phyloP scores from a whole-genome alignment of 2,888 invertebrate genomes.

The Plebejus argus region DNA sequence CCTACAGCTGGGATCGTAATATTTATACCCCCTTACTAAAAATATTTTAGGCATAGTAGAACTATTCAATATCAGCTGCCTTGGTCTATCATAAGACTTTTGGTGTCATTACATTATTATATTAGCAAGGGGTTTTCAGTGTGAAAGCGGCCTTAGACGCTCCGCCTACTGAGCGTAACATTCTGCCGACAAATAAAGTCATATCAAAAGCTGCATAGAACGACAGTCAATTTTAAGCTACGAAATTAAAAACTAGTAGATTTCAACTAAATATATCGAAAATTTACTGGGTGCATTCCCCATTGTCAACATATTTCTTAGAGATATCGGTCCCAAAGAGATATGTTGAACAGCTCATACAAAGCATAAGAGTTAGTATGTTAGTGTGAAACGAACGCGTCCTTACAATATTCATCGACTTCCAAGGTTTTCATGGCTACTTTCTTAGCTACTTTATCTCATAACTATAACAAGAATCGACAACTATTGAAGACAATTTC shows the following conservation, averaged over 20 bases:
- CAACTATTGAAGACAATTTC: background rate
- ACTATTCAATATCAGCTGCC: too few species aligned
- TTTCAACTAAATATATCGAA: slow-evolving; percentile 62
- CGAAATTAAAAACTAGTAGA: slow-evolving; percentile 55
- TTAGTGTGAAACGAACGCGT: background rate
- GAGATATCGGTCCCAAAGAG: background rate
- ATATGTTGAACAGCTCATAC: background rate
- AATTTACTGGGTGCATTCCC: slow-evolving; percentile 17
- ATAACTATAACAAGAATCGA: background rate
- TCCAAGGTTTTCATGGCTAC: background rate
- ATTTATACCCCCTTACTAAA: background rate
- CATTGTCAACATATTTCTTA: slow-evolving; percentile 5
- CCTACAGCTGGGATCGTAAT: background rate
- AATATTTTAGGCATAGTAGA: too few species aligned
- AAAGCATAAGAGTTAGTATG: slow-evolving; percentile 23
- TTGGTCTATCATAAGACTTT: too few species aligned
- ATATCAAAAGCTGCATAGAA: slow-evolving; percentile 22
- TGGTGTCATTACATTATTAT: too few species aligned
- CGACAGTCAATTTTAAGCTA: slow-evolving; percentile 29
- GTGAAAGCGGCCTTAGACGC: slow-evolving; percentile 10
- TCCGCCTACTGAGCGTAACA: slow-evolving; percentile 3
- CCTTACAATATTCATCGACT: background rate
- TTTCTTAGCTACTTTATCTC: background rate
- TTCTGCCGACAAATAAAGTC: slow-evolving; percentile 25
- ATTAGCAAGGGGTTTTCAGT: background rate